Conservation (phyloP, 2,888 invertebrate genomes). For the Hecatera dysodea region DNA sequence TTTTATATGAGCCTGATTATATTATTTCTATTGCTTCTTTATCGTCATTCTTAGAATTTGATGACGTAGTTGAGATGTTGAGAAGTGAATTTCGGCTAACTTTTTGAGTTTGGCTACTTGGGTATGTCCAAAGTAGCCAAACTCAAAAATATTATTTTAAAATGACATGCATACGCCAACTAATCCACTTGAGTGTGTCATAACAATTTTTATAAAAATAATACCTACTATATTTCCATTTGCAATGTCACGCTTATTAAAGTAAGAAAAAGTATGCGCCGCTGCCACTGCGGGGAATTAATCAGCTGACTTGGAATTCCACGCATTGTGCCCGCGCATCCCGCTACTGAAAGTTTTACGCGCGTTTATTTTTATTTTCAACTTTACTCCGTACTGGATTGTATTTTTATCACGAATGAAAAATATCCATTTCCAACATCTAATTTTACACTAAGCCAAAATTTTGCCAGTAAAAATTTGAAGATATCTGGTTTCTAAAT, state of each 20-base stretch:
- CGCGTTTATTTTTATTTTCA: constrained; percentile 65
- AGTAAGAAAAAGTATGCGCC: constrained; percentile 54
- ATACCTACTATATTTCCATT: constrained; percentile 51
- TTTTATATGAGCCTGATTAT: neutral
- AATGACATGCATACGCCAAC: constrained; percentile 7
- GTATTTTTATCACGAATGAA: constrained; percentile 47
- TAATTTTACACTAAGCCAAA: constrained; percentile 11
- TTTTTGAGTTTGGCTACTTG: neutral
- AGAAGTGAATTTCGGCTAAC: neutral
- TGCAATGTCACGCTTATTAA: constrained; percentile 56
- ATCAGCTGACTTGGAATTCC: constrained; percentile 73
- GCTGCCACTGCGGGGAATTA: constrained; percentile 71
- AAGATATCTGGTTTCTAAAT: constrained; percentile 30
- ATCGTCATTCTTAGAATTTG: neutral
- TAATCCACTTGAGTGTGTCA: constrained; percentile 28
- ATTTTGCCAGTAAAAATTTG: neutral
- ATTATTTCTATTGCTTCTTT: neutral
- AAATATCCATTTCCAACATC: constrained; percentile 19
- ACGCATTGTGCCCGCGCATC: constrained; percentile 70
- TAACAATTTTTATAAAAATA: constrained; percentile 40
- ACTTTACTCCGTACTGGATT: constrained; percentile 54
- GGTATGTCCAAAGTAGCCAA: neutral
- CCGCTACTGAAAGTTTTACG: constrained; percentile 67
- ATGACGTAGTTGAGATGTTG: neutral
- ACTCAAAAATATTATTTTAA: neutral